Evolutionary conservation across 2,797 vertebrate genomes (phyloP), one percentile per base, ranked within the genome.

Genomic region (Cyclopterus lumpus): DNA sequence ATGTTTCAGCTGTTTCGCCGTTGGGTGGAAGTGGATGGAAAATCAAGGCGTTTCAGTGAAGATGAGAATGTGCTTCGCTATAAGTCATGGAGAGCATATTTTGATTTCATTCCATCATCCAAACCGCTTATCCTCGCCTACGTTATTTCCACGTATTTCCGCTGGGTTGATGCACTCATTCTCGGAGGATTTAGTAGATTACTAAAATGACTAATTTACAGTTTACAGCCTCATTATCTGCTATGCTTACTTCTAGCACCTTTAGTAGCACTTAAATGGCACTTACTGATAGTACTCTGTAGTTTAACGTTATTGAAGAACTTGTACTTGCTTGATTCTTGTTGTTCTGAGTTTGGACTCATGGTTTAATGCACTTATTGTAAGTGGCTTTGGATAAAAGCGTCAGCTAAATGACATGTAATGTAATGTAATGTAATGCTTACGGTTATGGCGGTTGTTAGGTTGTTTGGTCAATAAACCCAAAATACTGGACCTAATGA

Each of bases 11-110:
- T 15, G 8, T 76, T 81, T 66, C 67, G 73, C 78, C 67, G 72
- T 79, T 70, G 75, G 64, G 59, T 73, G 48, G 86, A 85, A 81
- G 49, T 44, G 26, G 26, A 65, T 78, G 72, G 73, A 79, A 83
- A 85, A 80, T 78, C 58, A 80, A 79, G 55, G 54, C 38, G 51
- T 69, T 48, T 34, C 4, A 53, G 28, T 42, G 51, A 26, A 54
- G 65, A 53, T 30, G 48, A 44, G 62, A 49, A 26, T 59, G 55
- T 44, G 51, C 18, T 49, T 44, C 7, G 22, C 26, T 68, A 48
- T 53, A 66, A 73, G 58, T 51, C 20, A 40, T 4, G 5, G 30
- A 42, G 20, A 28, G 7, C 42, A 67, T 60, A 22, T 46, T n/a
- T n/a, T n/a, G n/a, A n/a, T n/a, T n/a, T n/a, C n/a, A n/a, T n/a